A percentile compares a stretch with the other conserved stretches of the same genome.
Conservation (phyloP, 1,140 invertebrate genomes). For the Bicyclus anynana region DNA sequence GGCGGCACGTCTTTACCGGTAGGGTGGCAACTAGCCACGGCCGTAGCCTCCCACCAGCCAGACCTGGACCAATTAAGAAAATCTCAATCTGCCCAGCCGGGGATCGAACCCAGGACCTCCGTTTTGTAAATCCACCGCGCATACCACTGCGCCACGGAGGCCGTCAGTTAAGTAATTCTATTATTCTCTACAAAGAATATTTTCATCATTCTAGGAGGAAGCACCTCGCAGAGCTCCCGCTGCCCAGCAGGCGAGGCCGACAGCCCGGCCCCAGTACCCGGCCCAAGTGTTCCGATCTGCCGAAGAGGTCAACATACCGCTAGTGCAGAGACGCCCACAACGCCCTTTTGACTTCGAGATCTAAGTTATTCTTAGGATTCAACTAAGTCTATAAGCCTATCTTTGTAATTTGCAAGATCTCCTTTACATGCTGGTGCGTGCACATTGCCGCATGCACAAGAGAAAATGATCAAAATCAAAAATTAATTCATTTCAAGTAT, state of each 20-base stretch:
- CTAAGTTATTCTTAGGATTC: conserved; percentile 31
- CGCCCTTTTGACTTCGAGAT: conserved; percentile 72
- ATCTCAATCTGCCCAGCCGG: no score
- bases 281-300: conserved; percentile 88
- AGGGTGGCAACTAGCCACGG: no score
- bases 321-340: conserved; percentile 81
- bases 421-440: conserved; percentile 1
- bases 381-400: conserved; percentile 15
- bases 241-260: conserved; percentile 45
- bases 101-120: no score
- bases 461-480: no score
- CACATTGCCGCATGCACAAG: no score
- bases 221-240: conserved; percentile 37
- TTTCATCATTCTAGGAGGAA: conserved; percentile 36
- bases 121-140: no score
- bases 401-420: conserved; percentile 23
- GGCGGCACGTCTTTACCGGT: no score
- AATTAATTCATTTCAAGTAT: no score
- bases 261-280: conserved; percentile 54
- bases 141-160: no score
- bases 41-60: no score
- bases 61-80: no score
- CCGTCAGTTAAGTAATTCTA: no score
- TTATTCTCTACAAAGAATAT: background rate
- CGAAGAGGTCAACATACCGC: conserved; percentile 90